Evolutionary conservation across 2,113 vertebrate species (phyloP).

Genomic region (Telmatochromis bifrenatus): DNA sequence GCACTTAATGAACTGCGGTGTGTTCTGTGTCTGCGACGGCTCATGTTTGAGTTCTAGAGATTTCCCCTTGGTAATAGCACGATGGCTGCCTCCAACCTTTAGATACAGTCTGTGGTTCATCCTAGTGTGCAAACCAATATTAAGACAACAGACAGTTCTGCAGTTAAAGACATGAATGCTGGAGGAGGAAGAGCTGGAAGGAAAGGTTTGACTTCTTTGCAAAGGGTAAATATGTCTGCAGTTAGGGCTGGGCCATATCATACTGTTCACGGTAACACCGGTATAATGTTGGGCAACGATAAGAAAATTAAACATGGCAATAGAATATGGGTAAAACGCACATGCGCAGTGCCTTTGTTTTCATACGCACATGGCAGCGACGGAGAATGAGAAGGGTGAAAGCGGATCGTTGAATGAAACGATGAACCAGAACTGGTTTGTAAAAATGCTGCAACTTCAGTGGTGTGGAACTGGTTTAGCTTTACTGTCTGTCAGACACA

Average conservation of each 20-base stretch:
- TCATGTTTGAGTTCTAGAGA: neutral
- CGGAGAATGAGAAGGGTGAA: rapidly evolving
- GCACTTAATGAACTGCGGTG: neutral
- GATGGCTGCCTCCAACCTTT: neutral
- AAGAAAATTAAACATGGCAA: neutral
- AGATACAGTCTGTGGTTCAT: neutral
- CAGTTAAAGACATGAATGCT: neutral
- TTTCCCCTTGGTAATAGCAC: neutral
- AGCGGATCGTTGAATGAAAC: rapidly evolving
- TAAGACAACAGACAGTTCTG: neutral
- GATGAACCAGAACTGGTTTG: no score
- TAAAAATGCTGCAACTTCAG: rapidly evolving
- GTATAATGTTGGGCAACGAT: neutral
- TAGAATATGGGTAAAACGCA: neutral
- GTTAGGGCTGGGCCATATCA: neutral
- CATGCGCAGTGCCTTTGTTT: rapidly evolving
- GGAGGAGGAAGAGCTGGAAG: neutral
- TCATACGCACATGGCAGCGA: rapidly evolving
- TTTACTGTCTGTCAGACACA: no score
- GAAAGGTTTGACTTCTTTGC: neutral
- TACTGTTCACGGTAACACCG: rapidly evolving
- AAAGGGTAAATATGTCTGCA: neutral
- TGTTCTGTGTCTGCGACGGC: neutral
- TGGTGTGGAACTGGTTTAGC: no score
- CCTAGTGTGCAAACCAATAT: neutral